Evolutionary conservation across 92 coral and sea anemone species (phyloP), one percentile per base, ranked within the genome.

Genomic region (Pocillopora grandis): DNA sequence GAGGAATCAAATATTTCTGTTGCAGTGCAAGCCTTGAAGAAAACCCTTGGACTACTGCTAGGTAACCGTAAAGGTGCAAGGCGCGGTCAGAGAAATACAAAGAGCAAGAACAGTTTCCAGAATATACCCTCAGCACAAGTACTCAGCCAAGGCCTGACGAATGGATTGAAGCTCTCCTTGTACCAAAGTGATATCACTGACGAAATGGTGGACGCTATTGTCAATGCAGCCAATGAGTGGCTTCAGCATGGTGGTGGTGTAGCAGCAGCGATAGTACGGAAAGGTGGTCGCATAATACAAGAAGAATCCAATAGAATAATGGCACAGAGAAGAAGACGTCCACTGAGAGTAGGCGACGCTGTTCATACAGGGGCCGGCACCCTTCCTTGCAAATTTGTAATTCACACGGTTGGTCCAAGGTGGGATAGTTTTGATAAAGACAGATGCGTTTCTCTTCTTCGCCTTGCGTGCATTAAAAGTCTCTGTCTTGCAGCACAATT

Each of bases 191-290:
- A 95, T 68, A 90, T 95, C 19, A 79, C 91, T n/a, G 71, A 85
- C 36, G 88, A 86, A 76, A 77, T 17, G 0, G 94, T 88, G 12
- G 95, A 92, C 62, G 92, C 89, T 36, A 87, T 94, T 48, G 98
- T 94, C 15, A 92, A 94, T 76, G 92, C 96, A 33, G 92, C 96
- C 4, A 90, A 94, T 37, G 92, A 80, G 14, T 20, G 78, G 31
- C 88, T 94, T 9, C 79, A 1, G 0, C 96, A 94, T 23, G 56
- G 71, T 0, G 94, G 87, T 62, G 93, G 94, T 27, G 90, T 94
- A 5, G 95, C 98, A 20, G 90, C 81, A 23, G 98, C 98, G 17
- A 94, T 94, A 31, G 91, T 88, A 17, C 81, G 86, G 11, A 90
- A 86, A 72, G 98, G 98, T 56, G 98, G 98, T n/a, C 35, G 2